Evolutionary conservation across 2,113 vertebrate genomes (phyloP), one percentile per base, ranked within the genome.

Genomic region (Edolisoma coerulescens): DNA sequence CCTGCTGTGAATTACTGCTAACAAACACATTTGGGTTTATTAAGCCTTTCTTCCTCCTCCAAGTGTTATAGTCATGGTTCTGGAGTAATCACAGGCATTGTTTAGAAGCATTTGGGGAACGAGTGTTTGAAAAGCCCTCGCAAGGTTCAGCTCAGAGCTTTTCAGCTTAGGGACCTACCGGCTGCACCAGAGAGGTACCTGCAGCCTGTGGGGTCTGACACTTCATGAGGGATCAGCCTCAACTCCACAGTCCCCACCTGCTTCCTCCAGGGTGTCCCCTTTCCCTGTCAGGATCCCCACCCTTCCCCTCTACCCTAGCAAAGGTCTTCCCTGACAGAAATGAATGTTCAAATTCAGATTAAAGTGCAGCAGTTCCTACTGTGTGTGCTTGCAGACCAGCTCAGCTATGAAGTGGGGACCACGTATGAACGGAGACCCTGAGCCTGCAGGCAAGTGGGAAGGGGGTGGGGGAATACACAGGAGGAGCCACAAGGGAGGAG

Each of bases 1-100:
- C 56, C 89, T 92, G 69, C 63, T 95, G 71, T 74, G 56, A 96
- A 90, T 91, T 96, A 93, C 94, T 82, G 63, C 57, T 93, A 96
- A 93, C 86, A 87, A 94, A 93, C 90, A 79, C 94, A 83, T 90
- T 96, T 67, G 83, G 81, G 76, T 93, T 92, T 87, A 95, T 76
- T 69, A 90, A 91, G 86, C 50, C 74, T 65, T 93, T 92, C 85
- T 84, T 88, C 65, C 82, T 87, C 74, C 80, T 90, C 75, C 93
- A 96, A 95, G 76, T 80, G 63, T 68, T 67, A 92, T 0, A 86
- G 69, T 45, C 18, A 13, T 42, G 85, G 84, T 89, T 93, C 69
- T 92, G 82, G 61, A 92, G 65, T 63, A 94, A 82, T 86, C 68
- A 47, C 39, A 82, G 65, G 20, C 42, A 37, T 41, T 42, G 33